Evolutionary conservation across 92 coral and sea anemone genomes (phyloP), one percentile per base, ranked within the genome.

Genomic region (Phenganax stokvisi): DNA sequence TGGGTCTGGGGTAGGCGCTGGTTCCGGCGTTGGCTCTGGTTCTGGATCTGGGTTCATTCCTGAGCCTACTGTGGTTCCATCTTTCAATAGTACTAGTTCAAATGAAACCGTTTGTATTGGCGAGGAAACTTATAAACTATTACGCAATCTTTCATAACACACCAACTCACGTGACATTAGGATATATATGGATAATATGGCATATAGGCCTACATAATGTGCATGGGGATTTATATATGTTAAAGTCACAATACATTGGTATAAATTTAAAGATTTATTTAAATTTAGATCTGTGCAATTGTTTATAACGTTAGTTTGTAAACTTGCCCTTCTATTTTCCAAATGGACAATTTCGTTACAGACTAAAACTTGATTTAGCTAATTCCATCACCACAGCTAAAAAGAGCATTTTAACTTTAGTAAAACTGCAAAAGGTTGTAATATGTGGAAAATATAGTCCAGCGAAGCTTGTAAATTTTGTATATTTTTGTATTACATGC

Each of bases 111-210:
- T 66, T 30, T 66, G 72, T 51, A 51, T 66, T 25, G 51, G 10
- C 30, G 72, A 66, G 51, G 72, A 66, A 15, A 30, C 13, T 25
- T 66, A 66, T 66, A 66, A 66, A 66, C 10, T 66, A 25, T 27
- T 66, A 66, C 8, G 51, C 20, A 66, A 66, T 66, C 47, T 66
- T 66, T 30, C 72, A 30, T 66, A 66, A 66, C 72, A 6, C 31
- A 20, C 72, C 5, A 51, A 66, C 51, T 7, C 8, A 30, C 72
- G 10, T 25, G 10, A 66, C 16, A 13, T 12, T 10, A 7, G 6
- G 67, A 61, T 28, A 61, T 10, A 56, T 56, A 56, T 2, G 67
- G 67, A 61, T 61, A 37, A 37, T 61, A 61, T 61, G 27, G 13
- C 67, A 61, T 12, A 61, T 3, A 3, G 28, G 15, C 67, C 27